Evolutionary conservation across 2,113 vertebrate genomes (phyloP).

Genomic region (Xenus cinereus): DNA sequence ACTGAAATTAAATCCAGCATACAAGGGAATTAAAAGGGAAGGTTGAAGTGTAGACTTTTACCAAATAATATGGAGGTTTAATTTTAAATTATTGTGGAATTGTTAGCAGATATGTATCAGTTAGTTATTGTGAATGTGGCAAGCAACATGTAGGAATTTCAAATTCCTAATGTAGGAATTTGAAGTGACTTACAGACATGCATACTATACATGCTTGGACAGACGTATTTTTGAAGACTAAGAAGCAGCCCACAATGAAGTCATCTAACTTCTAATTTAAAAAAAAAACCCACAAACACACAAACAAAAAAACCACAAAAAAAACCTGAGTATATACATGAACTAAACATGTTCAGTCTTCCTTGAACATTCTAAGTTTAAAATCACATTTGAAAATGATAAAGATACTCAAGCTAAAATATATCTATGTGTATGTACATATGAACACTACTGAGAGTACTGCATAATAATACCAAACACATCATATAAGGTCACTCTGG

Average conservation of each 20-base stretch:
- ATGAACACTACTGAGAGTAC: background rate
- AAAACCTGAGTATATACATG: background rate
- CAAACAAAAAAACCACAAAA: background rate
- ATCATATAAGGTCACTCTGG: background rate
- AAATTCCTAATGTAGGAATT: background rate
- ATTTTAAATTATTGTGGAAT: background rate
- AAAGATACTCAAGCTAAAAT: background rate
- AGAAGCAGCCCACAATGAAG: background rate
- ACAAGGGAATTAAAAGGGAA: background rate
- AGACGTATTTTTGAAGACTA: background rate
- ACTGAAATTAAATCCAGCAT: background rate
- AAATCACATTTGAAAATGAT: background rate
- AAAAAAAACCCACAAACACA: background rate
- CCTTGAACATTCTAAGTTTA: background rate
- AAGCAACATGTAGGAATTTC: background rate
- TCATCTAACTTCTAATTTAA: background rate
- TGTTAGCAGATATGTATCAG: background rate
- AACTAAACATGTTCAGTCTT: background rate
- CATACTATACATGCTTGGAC: background rate
- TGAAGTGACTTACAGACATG: background rate
- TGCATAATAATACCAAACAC: background rate
- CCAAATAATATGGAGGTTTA: background rate
- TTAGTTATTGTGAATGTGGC: background rate
- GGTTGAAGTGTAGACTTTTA: background rate
- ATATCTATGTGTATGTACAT: too few species aligned